Evolutionary conservation across 2,113 vertebrate species (phyloP).

Genomic region (Oxygymnocypris stewartii): DNA sequence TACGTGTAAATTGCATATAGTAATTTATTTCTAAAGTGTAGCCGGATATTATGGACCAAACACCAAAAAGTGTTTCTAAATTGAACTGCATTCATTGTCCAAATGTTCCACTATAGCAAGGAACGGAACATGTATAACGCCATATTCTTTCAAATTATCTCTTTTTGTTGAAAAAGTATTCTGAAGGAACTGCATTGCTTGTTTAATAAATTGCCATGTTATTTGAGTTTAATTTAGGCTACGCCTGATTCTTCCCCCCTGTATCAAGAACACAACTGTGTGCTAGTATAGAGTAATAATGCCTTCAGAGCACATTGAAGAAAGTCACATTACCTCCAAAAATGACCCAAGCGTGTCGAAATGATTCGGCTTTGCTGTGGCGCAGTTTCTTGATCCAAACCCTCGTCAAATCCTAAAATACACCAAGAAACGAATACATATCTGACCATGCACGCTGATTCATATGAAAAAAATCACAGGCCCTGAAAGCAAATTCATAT

Average conservation of each 20-base stretch:
- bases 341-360: background rate
- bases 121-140: constrained; percentile 91
- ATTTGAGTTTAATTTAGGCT: constrained; percentile 81
- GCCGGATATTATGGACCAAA: constrained; percentile 96
- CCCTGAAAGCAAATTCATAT: background rate
- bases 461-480: constrained; percentile 1
- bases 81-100: constrained; percentile 86
- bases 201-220: constrained; percentile 98
- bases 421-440: no score
- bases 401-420: background rate
- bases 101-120: constrained; percentile 86
- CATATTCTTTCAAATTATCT: constrained; percentile 88
- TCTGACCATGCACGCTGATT: background rate
- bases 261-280: background rate
- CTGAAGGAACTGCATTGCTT: constrained; percentile 94
- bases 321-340: background rate
- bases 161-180: constrained; percentile 89
- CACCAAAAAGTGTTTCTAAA: constrained; percentile 89
- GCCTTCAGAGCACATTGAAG: background rate
- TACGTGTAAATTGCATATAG: constrained; percentile 98
- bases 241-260: constrained; percentile 81
- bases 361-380: background rate
- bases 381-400: constrained; percentile 1
- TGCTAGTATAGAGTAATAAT: constrained; percentile 8
- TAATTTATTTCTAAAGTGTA: constrained; percentile 99